Conservation (phyloP, 2,113 vertebrate species). For the Eretmochelys imbricata region DNA sequence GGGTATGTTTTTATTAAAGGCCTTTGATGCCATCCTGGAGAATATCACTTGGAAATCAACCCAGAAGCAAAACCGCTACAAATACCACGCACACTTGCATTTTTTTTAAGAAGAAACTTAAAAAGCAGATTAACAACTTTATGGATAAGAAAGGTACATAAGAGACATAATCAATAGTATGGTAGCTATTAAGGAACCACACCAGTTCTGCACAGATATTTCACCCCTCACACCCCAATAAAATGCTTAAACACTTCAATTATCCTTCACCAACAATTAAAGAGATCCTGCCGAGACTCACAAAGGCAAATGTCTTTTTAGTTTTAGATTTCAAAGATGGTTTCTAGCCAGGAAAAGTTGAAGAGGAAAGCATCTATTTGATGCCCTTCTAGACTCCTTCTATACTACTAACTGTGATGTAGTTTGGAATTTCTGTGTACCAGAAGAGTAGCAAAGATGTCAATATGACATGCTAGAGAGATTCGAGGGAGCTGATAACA, state of each 20-base stretch:
- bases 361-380: background rate
- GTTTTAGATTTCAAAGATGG: background rate
- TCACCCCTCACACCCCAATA: background rate
- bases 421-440: background rate
- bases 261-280: background rate
- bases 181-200: background rate
- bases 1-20: background rate
- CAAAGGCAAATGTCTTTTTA: background rate
- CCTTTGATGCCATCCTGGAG: background rate
- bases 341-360: background rate
- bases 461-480: background rate
- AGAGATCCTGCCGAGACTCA: background rate
- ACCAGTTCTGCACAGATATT: background rate
- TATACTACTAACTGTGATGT: background rate
- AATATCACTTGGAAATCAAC: background rate
- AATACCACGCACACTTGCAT: background rate
- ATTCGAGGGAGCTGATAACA: background rate
- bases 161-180: background rate
- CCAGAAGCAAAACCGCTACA: background rate
- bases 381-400: background rate
- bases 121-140: background rate
- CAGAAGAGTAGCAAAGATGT: background rate
- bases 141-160: background rate
- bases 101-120: background rate
- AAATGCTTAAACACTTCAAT: background rate